These are phyloP conservation scores for Valencia hispanica DNA, from an alignment of 2,797 vertebrate genomes.

Conservation along the genomic window DNA sequence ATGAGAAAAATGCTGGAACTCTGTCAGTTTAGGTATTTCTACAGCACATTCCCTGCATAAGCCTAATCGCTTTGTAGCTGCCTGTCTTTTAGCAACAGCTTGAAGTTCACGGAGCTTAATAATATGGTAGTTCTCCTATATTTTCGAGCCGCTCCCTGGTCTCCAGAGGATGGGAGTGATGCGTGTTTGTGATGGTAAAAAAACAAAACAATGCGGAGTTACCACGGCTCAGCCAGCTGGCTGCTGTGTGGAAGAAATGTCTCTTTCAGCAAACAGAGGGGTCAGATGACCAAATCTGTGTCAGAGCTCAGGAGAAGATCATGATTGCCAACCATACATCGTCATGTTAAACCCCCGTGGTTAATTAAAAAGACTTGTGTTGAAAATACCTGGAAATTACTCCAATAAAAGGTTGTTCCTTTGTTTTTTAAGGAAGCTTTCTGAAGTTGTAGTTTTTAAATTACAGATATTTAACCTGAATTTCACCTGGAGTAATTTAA, in stretches of 20 bases:
- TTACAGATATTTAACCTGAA: too few species aligned
- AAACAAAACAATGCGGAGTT: constrained; percentile 40
- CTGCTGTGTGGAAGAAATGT: constrained; percentile 26
- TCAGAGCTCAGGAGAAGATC: not conserved
- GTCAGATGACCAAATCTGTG: not conserved
- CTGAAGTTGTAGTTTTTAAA: too few species aligned
- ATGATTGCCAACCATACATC: not conserved
- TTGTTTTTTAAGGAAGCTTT: not conserved
- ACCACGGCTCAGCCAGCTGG: constrained; percentile 38
- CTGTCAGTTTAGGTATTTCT: not conserved
- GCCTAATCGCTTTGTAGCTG: not conserved
- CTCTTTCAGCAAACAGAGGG: constrained; percentile 13
- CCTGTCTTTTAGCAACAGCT: not conserved
- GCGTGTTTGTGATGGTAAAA: constrained; percentile 7
- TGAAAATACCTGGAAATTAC: not conserved
- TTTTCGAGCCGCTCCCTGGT: constrained; percentile 10
- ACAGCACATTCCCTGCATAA: not conserved
- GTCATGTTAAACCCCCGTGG: too few species aligned
- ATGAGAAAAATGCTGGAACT: not conserved
- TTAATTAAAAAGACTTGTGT: not conserved
- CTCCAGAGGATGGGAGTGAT: not conserved
- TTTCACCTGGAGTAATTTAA: too few species aligned
- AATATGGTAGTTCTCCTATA: constrained; percentile 17
- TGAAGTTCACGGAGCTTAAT: constrained; percentile 8
- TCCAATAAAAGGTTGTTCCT: not conserved